Percentiles rank a stretch among this genome's conserved stretches.
Conservation (phyloP, 2,888 invertebrate species). For the Neoascia interrupta region DNA sequence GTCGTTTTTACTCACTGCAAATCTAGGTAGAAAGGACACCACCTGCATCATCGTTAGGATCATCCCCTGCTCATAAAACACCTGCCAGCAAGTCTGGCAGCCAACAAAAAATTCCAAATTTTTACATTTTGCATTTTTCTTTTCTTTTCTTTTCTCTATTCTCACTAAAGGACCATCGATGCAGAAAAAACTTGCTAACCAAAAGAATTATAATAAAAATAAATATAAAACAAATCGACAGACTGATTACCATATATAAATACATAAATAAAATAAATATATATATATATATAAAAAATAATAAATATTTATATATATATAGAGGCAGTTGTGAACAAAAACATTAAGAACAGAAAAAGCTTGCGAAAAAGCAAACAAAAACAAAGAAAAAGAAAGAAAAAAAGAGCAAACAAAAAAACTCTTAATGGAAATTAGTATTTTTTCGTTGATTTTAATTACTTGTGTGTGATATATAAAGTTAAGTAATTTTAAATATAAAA, state of each 20-base stretch:
- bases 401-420: slow-evolving; percentile 54
- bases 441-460: slow-evolving; percentile 77
- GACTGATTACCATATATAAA: slow-evolving; percentile 77
- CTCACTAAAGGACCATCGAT: slow-evolving; percentile 66
- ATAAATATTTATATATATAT: slow-evolving; percentile 74
- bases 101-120: slow-evolving; percentile 2
- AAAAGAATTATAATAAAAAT: slow-evolving; percentile 72
- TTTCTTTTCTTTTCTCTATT: slow-evolving; percentile 37
- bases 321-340: slow-evolving; percentile 69
- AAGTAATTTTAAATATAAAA: slow-evolving; percentile 66
- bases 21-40: too few species aligned
- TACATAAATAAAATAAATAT: slow-evolving; percentile 73
- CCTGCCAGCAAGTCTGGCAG: too few species aligned
- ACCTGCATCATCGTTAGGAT: too few species aligned
- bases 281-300: slow-evolving; percentile 73
- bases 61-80: too few species aligned
- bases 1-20: too few species aligned
- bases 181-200: slow-evolving; percentile 64
- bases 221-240: slow-evolving; percentile 78
- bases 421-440: slow-evolving; percentile 70
- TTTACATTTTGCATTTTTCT: slow-evolving; percentile 26
- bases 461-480: slow-evolving; percentile 79
- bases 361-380: too few species aligned
- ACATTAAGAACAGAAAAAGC: slow-evolving; percentile 63
- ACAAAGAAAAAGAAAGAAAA: slow-evolving; percentile 34